Percentiles rank a stretch among this genome's conserved stretches.
Evolutionary conservation across 2,888 invertebrate genomes (phyloP).

Genomic region (Allophyes oxyacanthae): DNA sequence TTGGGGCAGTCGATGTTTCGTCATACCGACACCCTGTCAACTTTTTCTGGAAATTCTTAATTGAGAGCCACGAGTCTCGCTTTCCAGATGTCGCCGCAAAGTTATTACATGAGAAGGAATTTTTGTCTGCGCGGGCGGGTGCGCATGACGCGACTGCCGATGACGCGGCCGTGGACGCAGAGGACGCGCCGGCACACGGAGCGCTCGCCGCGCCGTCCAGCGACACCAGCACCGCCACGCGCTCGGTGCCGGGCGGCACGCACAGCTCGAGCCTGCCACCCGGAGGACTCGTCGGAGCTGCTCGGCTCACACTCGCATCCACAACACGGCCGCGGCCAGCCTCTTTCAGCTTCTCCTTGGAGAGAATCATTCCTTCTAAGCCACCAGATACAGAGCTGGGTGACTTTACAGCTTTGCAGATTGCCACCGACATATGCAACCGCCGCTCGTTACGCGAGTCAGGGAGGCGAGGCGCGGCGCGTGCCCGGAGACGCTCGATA

Average conservation of each 20-base stretch:
- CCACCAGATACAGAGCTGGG: conserved; percentile 1
- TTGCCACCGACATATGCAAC: conserved; percentile 48
- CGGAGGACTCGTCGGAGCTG: neutral
- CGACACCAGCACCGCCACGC: conserved; percentile 51
- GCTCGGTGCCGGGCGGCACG: conserved; percentile 55
- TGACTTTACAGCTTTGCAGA: neutral
- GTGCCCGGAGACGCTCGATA: conserved; percentile 40
- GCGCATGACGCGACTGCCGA: neutral
- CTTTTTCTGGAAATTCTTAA: conserved; percentile 55
- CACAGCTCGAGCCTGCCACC: conserved; percentile 47
- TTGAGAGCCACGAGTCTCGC: conserved; percentile 53
- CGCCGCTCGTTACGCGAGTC: conserved; percentile 26
- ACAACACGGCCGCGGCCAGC: conserved; percentile 64
- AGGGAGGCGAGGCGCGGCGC: conserved; percentile 12
- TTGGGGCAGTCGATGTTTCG: neutral
- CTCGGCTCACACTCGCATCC: neutral
- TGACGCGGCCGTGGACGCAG: neutral
- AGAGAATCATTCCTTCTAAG: conserved; percentile 23
- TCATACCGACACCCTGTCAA: conserved; percentile 27
- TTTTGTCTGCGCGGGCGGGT: neutral
- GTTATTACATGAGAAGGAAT: conserved; percentile 3
- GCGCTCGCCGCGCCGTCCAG: conserved; percentile 19
- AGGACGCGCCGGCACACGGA: conserved; percentile 6
- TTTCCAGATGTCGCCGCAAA: conserved; percentile 6
- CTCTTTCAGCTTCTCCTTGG: conserved; percentile 49